These are phyloP conservation scores for Athetis lepigone DNA, from an alignment of 2,888 invertebrate genomes.

Conservation along the genomic window DNA sequence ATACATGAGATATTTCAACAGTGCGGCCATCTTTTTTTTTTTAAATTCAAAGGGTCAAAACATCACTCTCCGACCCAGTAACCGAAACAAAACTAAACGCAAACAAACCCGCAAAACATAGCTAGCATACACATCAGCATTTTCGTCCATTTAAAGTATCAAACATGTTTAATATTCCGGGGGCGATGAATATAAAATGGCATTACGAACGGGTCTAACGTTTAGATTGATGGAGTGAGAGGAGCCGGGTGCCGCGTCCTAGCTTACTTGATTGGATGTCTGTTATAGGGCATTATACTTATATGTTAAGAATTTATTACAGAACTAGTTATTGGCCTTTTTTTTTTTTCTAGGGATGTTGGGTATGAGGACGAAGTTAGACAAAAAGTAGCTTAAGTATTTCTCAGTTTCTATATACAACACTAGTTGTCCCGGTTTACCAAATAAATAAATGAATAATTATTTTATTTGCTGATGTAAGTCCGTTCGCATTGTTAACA, in stretches of 20 bases:
- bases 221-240: slow-evolving; percentile 42
- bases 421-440: no score
- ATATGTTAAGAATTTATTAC: neutral
- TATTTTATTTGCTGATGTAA: no score
- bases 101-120: neutral
- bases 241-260: neutral
- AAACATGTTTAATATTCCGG: slow-evolving; percentile 38
- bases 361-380: no score
- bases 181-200: slow-evolving; percentile 23
- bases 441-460: no score
- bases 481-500: no score
- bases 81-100: neutral
- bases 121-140: slow-evolving; percentile 4
- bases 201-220: slow-evolving; percentile 7
- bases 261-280: slow-evolving; percentile 16
- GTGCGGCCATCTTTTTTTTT: no score
- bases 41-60: no score
- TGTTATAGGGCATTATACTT: neutral
- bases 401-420: no score
- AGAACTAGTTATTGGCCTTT: neutral
- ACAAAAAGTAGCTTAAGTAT: no score
- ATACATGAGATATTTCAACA: no score
- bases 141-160: slow-evolving; percentile 18
- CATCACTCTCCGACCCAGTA: no score
- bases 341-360: no score